phyloP scores from a whole-genome alignment of 2,113 vertebrate genomes.

The Scopus umbretta region DNA sequence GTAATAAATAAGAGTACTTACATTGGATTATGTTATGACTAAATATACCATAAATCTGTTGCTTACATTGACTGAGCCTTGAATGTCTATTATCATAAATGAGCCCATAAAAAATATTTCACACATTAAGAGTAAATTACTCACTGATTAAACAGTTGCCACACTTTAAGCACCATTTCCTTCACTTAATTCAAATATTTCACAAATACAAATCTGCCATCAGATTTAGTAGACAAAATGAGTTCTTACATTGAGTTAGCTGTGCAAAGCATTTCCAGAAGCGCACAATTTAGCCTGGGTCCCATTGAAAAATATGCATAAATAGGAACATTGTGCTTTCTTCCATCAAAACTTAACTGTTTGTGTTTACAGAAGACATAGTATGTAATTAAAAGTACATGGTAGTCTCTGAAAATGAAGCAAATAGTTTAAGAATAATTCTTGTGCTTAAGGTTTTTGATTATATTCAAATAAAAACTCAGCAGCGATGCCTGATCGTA shows the following conservation, averaged over 20 bases:
- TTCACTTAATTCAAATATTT: slow-evolving; percentile 40
- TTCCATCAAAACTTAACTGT: neutral
- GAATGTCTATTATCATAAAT: slow-evolving; percentile 42
- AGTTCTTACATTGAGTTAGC: neutral
- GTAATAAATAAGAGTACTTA: slow-evolving; percentile 42
- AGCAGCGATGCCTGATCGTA: neutral
- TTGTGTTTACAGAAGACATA: neutral
- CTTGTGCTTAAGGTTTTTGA: neutral
- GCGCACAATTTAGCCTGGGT: neutral
- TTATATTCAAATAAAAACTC: neutral
- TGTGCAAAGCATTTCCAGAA: neutral
- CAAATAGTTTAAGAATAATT: neutral
- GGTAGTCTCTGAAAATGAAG: neutral
- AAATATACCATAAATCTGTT: slow-evolving; percentile 27
- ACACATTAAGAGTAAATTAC: slow-evolving; percentile 33
- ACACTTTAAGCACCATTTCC: slow-evolving; percentile 24
- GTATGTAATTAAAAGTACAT: neutral
- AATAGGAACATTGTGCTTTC: neutral
- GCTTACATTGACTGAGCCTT: neutral
- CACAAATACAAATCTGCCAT: slow-evolving; percentile 22
- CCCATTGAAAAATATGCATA: neutral
- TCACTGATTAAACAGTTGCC: slow-evolving; percentile 44
- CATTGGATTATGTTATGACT: neutral
- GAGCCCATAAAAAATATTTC: slow-evolving; percentile 11
- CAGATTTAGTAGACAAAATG: slow-evolving; percentile 19